Percentiles rank a stretch among this genome's conserved stretches.
Conservation (phyloP, 2,113 vertebrate species). For the Phainopepla nitens region DNA sequence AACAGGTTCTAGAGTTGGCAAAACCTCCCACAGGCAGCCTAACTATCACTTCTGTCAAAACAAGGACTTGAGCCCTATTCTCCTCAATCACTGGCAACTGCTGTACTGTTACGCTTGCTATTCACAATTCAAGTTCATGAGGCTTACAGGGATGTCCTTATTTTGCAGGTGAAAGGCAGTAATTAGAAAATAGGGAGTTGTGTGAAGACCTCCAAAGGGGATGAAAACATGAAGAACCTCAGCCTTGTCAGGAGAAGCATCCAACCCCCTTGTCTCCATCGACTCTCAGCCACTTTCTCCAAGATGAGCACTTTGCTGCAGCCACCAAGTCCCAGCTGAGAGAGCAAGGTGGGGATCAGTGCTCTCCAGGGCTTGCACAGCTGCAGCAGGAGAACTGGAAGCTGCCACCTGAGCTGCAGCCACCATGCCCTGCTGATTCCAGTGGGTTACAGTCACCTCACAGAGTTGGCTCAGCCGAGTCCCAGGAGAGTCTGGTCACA, state of each 20-base stretch:
- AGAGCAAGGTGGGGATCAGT: rapidly evolving
- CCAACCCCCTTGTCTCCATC: not conserved
- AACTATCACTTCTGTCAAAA: not conserved
- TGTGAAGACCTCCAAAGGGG: not conserved
- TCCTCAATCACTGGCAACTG: not conserved
- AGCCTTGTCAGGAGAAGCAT: not conserved
- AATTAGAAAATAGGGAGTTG: not conserved
- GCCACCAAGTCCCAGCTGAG: not conserved
- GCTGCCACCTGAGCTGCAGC: not conserved
- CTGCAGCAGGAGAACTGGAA: not conserved
- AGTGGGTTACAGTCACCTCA: not conserved
- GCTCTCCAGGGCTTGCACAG: not conserved
- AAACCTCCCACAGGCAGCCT: not conserved
- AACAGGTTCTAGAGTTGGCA: not conserved
- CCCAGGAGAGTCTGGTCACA: not conserved
- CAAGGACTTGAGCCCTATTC: not conserved
- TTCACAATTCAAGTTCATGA: not conserved
- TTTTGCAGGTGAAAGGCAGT: not conserved
- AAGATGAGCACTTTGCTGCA: not conserved
- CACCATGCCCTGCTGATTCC: not conserved
- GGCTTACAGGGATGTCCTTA: not conserved
- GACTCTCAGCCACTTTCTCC: not conserved
- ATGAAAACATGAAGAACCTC: not conserved
- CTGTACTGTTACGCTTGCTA: not conserved
- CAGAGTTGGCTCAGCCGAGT: not conserved